Percentiles rank a stretch among this genome's conserved stretches.
phyloP scores from a whole-genome alignment of 2,113 vertebrate species.

The Sturnus vulgaris region DNA sequence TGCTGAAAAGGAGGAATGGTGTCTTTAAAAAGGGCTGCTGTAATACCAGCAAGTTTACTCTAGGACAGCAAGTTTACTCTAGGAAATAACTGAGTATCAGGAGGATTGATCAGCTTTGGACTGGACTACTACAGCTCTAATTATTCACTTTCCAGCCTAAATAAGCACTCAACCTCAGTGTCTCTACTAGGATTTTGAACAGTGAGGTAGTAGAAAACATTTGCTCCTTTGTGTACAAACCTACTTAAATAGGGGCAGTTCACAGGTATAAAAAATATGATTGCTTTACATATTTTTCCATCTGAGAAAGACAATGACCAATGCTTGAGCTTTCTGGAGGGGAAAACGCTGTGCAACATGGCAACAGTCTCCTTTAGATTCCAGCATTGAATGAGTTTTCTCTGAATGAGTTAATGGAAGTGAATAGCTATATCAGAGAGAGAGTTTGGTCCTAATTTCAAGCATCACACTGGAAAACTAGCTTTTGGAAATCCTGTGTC shows the following conservation, averaged over 20 bases:
- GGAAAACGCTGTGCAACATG: rapidly evolving
- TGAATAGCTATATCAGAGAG: background rate
- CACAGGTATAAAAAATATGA: background rate
- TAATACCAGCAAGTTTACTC: background rate
- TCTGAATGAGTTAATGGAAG: background rate
- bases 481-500: background rate
- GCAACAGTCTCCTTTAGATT: background rate
- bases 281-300: background rate
- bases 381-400: background rate
- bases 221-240: background rate
- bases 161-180: background rate
- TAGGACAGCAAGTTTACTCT: background rate
- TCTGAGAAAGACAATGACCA: background rate
- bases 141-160: background rate
- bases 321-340: background rate
- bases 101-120: background rate
- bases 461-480: background rate
- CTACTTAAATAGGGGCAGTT: background rate
- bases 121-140: background rate
- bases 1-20: background rate
- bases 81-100: background rate
- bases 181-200: background rate
- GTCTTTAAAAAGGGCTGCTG: background rate
- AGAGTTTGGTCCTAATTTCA: background rate
- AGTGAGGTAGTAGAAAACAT: background rate